Evolutionary conservation across 2,888 invertebrate genomes (phyloP).

Genomic region (Mongoloraphidia duomilia): DNA sequence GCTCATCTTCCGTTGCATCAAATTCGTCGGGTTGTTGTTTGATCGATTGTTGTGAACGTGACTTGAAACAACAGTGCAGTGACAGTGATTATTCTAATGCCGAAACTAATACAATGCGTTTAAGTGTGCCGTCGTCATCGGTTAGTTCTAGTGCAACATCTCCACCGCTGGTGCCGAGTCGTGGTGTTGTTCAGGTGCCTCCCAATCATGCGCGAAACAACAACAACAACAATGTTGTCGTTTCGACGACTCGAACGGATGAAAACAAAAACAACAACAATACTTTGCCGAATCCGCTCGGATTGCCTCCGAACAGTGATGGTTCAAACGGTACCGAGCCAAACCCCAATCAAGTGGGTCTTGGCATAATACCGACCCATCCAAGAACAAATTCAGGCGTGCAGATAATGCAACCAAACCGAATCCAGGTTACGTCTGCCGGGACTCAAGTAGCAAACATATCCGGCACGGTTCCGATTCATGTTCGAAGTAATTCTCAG

Average conservation of each 20-base stretch:
- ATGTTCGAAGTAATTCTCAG: background rate
- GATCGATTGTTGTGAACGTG: too few relatives aligned
- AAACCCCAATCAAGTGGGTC: too few relatives aligned
- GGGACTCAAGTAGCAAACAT: too few relatives aligned
- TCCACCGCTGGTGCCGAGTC: background rate
- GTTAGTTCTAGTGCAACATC: background rate
- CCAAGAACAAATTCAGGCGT: background rate
- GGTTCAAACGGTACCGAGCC: too few relatives aligned
- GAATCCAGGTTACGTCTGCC: background rate
- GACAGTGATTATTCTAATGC: too few relatives aligned
- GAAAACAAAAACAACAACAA: background rate
- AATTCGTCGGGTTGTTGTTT: too few relatives aligned
- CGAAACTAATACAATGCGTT: slow-evolving; percentile 1
- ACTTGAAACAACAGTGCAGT: too few relatives aligned
- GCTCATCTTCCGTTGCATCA: too few relatives aligned
- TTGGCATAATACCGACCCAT: background rate
- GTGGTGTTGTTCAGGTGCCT: background rate
- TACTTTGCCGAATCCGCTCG: background rate
- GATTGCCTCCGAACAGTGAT: background rate
- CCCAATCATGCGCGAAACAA: background rate
- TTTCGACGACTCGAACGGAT: background rate
- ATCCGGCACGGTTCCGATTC: background rate
- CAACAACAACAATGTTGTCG: background rate
- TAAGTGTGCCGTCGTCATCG: slow-evolving; percentile 1
- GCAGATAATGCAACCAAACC: background rate